Evolutionary conservation across 1,140 invertebrate species (phyloP).

Genomic region (Pentalonia nigronervosa): DNA sequence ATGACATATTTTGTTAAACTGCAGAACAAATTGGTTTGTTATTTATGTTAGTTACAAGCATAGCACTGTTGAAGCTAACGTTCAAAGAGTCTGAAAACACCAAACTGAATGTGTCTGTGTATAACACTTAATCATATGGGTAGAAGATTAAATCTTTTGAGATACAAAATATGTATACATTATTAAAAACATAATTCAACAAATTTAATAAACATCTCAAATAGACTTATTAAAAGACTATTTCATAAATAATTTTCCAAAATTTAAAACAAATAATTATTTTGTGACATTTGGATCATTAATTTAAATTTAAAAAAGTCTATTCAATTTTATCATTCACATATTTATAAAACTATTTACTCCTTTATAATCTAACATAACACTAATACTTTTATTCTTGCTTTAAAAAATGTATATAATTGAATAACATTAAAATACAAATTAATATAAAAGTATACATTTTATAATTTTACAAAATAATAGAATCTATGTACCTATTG

Average conservation of each 20-base stretch:
- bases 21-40: conserved; percentile 16
- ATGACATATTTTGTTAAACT: conserved; percentile 7
- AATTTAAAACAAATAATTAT: not conserved
- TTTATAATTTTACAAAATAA: conserved; percentile 2
- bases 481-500: not conserved
- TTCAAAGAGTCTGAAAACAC: not conserved
- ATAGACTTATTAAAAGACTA: too few species aligned
- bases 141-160: not conserved
- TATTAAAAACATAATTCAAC: not conserved
- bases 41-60: conserved; percentile 44
- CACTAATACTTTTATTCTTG: not conserved
- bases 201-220: too few species aligned
- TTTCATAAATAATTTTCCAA: not conserved
- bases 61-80: not conserved
- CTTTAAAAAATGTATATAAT: not conserved
- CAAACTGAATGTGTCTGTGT: not conserved
- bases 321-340: not conserved
- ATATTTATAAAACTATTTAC: not conserved
- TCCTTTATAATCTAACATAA: not conserved
- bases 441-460: not conserved
- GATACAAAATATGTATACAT: not conserved
- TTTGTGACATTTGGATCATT: not conserved
- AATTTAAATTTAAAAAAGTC: not conserved
- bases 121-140: not conserved
- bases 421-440: not conserved